A percentile compares a stretch with the other conserved stretches of the same genome.
These are phyloP conservation scores for Conistra vaccinii DNA, from an alignment of 2,888 invertebrate genomes.

Conservation along the genomic window DNA sequence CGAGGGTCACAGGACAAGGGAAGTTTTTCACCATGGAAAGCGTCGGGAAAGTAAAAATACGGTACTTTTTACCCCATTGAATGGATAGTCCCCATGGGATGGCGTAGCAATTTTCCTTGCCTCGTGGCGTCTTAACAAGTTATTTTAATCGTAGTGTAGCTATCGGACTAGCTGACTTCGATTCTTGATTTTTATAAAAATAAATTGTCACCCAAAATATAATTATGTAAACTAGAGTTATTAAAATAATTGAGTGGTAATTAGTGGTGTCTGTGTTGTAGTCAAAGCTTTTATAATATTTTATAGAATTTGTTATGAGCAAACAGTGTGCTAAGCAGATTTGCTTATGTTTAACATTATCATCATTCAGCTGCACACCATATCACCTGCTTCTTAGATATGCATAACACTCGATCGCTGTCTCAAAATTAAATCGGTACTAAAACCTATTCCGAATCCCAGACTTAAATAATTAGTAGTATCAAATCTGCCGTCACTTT, in stretches of 20 bases:
- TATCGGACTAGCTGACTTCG: neutral
- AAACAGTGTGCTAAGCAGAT: neutral
- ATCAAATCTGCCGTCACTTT: conserved; percentile 68
- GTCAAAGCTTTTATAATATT: conserved; percentile 4
- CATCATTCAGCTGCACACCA: no score
- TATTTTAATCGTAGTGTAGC: conserved; percentile 28
- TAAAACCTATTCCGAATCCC: conserved; percentile 45
- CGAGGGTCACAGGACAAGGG: conserved; percentile 20
- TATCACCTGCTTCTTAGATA: neutral
- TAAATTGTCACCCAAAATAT: neutral
- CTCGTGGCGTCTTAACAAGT: conserved; percentile 25
- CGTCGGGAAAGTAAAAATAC: conserved; percentile 23
- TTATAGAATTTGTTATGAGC: neutral
- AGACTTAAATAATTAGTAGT: conserved; percentile 68
- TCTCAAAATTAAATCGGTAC: neutral
- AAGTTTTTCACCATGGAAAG: conserved; percentile 34
- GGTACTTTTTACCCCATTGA: conserved; percentile 50
- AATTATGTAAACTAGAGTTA: neutral
- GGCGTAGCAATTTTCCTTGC: conserved; percentile 20
- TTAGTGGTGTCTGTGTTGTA: no score
- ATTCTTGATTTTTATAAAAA: neutral
- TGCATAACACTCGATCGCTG: neutral
- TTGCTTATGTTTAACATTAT: neutral
- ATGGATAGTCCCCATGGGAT: conserved; percentile 54
- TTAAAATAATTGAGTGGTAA: neutral